These are phyloP conservation scores for Microdon myrmicae DNA, from an alignment of 2,888 invertebrate genomes.

Conservation along the genomic window DNA sequence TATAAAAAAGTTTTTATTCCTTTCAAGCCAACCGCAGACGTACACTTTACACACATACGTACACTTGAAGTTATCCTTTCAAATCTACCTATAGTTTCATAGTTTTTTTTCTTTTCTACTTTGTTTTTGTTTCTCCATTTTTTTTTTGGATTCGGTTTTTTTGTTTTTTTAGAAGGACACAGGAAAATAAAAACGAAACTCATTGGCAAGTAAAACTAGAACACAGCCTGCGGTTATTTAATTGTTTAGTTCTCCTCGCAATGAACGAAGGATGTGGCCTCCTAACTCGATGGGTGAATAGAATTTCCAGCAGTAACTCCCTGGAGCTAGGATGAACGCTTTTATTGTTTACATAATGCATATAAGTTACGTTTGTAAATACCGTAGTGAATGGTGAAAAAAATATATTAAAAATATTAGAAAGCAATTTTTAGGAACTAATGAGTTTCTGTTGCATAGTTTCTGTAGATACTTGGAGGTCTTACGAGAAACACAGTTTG, in stretches of 20 bases:
- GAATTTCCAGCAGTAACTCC: constrained; percentile 25
- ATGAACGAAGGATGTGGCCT: constrained; percentile 23
- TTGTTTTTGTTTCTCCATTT: too few relatives aligned
- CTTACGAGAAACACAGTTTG: too few relatives aligned
- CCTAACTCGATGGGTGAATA: constrained; percentile 47
- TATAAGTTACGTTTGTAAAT: constrained; percentile 23
- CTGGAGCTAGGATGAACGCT: constrained; percentile 49
- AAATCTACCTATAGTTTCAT: constrained; percentile 22
- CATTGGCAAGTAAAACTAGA: constrained; percentile 51
- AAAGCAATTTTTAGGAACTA: constrained; percentile 48
- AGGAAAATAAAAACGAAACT: constrained; percentile 12
- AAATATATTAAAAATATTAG: constrained; percentile 1
- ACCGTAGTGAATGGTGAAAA: constrained; percentile 3
- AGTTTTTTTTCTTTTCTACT: too few relatives aligned
- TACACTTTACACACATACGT: constrained; percentile 13
- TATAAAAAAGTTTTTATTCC: constrained; percentile 9
- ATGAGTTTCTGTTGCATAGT: constrained; percentile 16
- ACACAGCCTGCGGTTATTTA: constrained; percentile 53
- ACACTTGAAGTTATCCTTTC: constrained; percentile 34
- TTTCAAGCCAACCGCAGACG: constrained; percentile 38
- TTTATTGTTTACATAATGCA: constrained; percentile 37
- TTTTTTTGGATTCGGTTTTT: too few relatives aligned
- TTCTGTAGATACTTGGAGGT: too few relatives aligned
- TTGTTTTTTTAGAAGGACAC: constrained; percentile 15
- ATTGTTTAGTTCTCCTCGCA: constrained; percentile 35